These are phyloP conservation scores for Eupeodes latifasciatus DNA, from an alignment of 2,888 invertebrate species.

Conservation along the genomic window DNA sequence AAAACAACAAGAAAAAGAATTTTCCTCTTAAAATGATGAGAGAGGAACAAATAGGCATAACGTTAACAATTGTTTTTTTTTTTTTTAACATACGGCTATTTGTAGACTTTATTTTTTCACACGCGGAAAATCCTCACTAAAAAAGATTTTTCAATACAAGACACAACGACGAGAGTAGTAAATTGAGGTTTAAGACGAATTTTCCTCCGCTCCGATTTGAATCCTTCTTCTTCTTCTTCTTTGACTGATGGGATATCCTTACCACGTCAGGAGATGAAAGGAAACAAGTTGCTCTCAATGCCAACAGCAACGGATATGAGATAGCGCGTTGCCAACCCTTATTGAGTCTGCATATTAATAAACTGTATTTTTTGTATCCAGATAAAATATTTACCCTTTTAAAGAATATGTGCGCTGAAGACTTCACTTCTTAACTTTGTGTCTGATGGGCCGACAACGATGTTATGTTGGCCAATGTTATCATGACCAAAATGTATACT, in stretches of 20 bases:
- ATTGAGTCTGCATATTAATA: background rate
- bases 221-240: background rate
- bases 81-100: background rate
- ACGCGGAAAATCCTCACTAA: background rate
- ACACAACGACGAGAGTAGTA: background rate
- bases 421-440: too few species aligned
- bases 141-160: background rate
- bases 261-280: constrained; percentile 1
- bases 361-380: too few species aligned
- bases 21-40: background rate
- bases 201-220: background rate
- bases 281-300: constrained; percentile 6
- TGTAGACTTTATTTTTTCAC: background rate
- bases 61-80: background rate
- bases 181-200: background rate
- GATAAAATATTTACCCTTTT: too few species aligned
- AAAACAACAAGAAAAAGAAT: constrained; percentile 29
- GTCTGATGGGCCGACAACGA: too few species aligned
- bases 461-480: too few species aligned
- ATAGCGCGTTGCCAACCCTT: background rate
- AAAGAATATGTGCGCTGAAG: too few species aligned
- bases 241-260: background rate
- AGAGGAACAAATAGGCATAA: background rate
- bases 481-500: too few species aligned
- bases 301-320: background rate